A percentile compares a stretch with the other conserved stretches of the same genome.
These are phyloP conservation scores for Eupithecia dodoneata DNA, from an alignment of 2,888 invertebrate species.

Conservation along the genomic window DNA sequence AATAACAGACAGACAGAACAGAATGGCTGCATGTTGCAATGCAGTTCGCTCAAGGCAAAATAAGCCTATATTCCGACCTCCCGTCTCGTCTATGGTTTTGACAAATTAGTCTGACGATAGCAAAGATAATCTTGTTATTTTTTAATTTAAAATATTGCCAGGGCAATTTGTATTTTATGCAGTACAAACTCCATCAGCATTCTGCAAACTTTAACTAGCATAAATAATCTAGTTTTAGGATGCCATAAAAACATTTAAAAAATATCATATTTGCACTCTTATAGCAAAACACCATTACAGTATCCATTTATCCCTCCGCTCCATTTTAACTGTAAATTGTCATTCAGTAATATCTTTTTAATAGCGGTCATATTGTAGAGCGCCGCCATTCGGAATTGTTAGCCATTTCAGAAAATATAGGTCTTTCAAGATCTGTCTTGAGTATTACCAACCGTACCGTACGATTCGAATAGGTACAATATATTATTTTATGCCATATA, in stretches of 20 bases:
- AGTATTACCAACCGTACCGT: slow-evolving; percentile 29
- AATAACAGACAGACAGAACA: neutral
- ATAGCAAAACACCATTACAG: slow-evolving; percentile 33
- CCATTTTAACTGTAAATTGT: slow-evolving; percentile 38
- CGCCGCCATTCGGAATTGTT: slow-evolving; percentile 41
- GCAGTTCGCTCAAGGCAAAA: neutral
- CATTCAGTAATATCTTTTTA: slow-evolving; percentile 58
- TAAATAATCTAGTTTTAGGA: neutral
- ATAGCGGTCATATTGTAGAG: slow-evolving; percentile 52
- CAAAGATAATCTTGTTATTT: neutral
- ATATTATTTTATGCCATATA: neutral
- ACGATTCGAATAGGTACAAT: neutral
- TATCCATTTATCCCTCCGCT: slow-evolving; percentile 35
- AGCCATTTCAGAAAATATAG: slow-evolving; percentile 42
- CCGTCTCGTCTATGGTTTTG: neutral
- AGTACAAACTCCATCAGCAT: neutral
- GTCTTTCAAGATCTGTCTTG: slow-evolving; percentile 10
- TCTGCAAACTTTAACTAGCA: neutral
- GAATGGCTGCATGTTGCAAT: neutral
- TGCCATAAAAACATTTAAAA: neutral
- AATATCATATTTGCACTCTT: neutral
- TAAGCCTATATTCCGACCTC: neutral
- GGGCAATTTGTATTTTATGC: neutral
- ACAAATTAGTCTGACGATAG: neutral
- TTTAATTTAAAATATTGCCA: neutral